Base-by-base conservation (phyloP, 2,888 invertebrate genomes). In the Tryphoninae sp. region DNA sequence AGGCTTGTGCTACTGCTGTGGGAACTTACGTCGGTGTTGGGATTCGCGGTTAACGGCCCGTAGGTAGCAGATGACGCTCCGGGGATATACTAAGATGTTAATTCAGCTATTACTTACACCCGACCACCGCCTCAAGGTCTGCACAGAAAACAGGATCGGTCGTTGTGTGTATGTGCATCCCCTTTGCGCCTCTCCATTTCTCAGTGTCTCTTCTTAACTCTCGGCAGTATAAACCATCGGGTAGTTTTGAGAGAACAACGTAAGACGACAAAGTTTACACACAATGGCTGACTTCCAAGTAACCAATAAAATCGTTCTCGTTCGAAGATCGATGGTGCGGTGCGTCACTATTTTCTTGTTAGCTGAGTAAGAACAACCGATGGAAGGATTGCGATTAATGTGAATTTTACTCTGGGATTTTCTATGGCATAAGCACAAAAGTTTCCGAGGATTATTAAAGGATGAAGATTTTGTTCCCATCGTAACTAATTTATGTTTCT, bases 31-130 rank as follows among this genome's bases (percentile, higher is more conserved):
- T 78, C 65, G 74, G 74, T 78, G 78, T 71, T 78, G 69, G 64
- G 77, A 81, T 81, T 81, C 74, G 74, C 64, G 81, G 78, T 81
- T 81, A 88, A 88, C 86, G 86, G 84, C 83, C 85, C 88, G 87
- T 88, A 89, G 88, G 88, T 88, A 90, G 88, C 90, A 90, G 90
- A 90, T 90, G 90, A 90, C 90, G 90, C 90, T 90, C 87, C 81
- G 68, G 88, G 90, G 89, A 89, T 90, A 89, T 88, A 88, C 89
- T 87, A 88, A 89, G 89, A 91, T 90, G 90, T 90, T 90, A 90
- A 91, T 90, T 90, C 87, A 89, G 88, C 90, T 89, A 90, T 90
- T 90, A 90, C 89, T 90, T 89, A 89, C 89, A 89, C 85, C 84
- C 85, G 83, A 84, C 84, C 83, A 80, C 81, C 85, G 86, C 84